A percentile compares a stretch with the other conserved stretches of the same genome.
Evolutionary conservation across 2,888 invertebrate genomes (phyloP).

Genomic region (Phrixothrix hirtus): DNA sequence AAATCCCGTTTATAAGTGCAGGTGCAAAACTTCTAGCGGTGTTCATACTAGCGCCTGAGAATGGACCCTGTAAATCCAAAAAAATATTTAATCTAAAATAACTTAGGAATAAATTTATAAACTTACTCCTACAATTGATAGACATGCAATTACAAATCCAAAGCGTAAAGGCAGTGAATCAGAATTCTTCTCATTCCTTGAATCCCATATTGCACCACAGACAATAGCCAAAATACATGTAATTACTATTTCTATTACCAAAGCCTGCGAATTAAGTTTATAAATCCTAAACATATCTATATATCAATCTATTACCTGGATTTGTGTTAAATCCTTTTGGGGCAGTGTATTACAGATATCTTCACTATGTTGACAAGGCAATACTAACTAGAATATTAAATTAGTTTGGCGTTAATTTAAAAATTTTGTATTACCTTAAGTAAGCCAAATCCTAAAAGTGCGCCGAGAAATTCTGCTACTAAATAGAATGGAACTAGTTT

Average conservation of each 20-base stretch:
- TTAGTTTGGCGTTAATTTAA: constrained; percentile 9
- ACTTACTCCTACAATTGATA: constrained; percentile 70
- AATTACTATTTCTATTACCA: constrained; percentile 66
- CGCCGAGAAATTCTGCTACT: constrained; percentile 69
- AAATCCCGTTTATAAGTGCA: constrained; percentile 68
- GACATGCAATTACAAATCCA: constrained; percentile 66
- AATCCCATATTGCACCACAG: constrained; percentile 74
- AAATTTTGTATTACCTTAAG: no score
- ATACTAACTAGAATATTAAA: background rate
- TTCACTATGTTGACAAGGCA: background rate
- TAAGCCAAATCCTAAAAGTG: constrained; percentile 69
- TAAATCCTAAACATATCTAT: no score
- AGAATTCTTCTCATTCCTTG: constrained; percentile 64
- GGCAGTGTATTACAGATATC: background rate
- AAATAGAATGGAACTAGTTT: constrained; percentile 63
- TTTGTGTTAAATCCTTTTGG: background rate
- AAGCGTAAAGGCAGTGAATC: constrained; percentile 71
- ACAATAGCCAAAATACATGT: constrained; percentile 68
- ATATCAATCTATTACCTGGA: no score
- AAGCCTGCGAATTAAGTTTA: constrained; percentile 58
- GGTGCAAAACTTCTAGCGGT: constrained; percentile 71
- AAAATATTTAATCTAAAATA: no score
- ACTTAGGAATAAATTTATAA: constrained; percentile 22
- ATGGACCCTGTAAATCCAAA: constrained; percentile 64
- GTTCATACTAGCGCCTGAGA: constrained; percentile 73